Percentiles rank a stretch among this genome's conserved stretches.
Evolutionary conservation across 2,113 vertebrate genomes (phyloP).

Genomic region (Rhinichthys klamathensis): DNA sequence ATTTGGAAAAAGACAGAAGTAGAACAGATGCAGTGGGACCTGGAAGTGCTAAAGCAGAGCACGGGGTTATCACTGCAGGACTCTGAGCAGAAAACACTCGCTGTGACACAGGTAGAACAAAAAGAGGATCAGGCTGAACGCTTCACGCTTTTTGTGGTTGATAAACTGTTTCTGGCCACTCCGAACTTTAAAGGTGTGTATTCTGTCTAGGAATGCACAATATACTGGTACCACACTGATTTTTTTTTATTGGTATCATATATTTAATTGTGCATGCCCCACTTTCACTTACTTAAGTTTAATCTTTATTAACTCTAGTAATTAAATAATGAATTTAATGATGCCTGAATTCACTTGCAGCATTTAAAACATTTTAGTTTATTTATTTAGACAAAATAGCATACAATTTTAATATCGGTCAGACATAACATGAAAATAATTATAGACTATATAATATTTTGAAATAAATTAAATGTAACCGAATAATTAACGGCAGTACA

Average conservation of each 20-base stretch:
- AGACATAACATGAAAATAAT: neutral
- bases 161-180: conserved; percentile 68
- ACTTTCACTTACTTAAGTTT: neutral
- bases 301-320: neutral
- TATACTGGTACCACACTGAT: neutral
- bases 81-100: conserved; percentile 18
- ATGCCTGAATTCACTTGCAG: neutral
- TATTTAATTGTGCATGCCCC: neutral
- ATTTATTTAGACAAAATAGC: neutral
- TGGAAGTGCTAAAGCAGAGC: neutral
- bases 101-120: conserved; percentile 32
- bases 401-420: neutral
- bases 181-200: conserved; percentile 64
- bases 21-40: conserved; percentile 17
- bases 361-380: neutral
- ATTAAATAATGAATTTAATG: neutral
- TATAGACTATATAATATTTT: neutral
- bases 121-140: conserved; percentile 42
- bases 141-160: conserved; percentile 66
- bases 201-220: neutral
- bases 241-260: neutral
- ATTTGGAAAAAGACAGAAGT: conserved; percentile 13
- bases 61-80: neutral
- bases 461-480: neutral
- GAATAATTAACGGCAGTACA: neutral